Evolutionary conservation across 2,113 vertebrate species (phyloP), one percentile per base, ranked within the genome.

Genomic region (Eulemur rufifrons): DNA sequence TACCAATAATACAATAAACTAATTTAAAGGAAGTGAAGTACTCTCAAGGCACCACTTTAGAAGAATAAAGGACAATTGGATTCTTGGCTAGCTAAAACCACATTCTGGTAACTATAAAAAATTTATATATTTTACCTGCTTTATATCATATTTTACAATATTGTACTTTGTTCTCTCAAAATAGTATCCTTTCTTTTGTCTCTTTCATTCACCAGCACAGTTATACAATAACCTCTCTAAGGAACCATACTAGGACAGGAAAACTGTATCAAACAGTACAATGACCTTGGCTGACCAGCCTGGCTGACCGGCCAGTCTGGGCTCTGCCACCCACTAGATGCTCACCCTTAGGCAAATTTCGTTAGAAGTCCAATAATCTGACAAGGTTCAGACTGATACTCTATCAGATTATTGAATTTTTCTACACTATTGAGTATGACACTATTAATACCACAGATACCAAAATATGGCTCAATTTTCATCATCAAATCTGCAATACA

Each of bases 1-100:
- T 87, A 96, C 78, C 91, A 86, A 74, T 81, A 95, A 94, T 47
- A 54, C 18, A 86, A 94, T 85, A 94, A 95, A 91, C 77, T 66
- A 89, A 97, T 96, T 95, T 93, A 93, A 94, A 95, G 83, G 54
- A 86, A 89, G 61, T 76, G 80, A 96, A 98, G 59, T 90, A 84
- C 89, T 94, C 92, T 83, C 92, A 91, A 96, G 63, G 86, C 6
- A 96, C 39, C 83, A 81, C 71, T 96, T 96, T 81, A 64, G 87
- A 93, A 95, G 50, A 96, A 95, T 81, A 86, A 96, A 89, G 32
- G 20, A 91, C 77, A 76, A 91, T 1, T 94, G 54, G n/a, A 73
- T 91, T 94, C 73, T 85, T 88, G 83, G 82, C 77, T 81, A 90
- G 50, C 63, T 95, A 94, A 91, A 94, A 81, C 2, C 77, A 94